Percentiles rank a stretch among this genome's conserved stretches.
phyloP scores from a whole-genome alignment of 1,140 invertebrate genomes.

The Drosophila kurseongensis region DNA sequence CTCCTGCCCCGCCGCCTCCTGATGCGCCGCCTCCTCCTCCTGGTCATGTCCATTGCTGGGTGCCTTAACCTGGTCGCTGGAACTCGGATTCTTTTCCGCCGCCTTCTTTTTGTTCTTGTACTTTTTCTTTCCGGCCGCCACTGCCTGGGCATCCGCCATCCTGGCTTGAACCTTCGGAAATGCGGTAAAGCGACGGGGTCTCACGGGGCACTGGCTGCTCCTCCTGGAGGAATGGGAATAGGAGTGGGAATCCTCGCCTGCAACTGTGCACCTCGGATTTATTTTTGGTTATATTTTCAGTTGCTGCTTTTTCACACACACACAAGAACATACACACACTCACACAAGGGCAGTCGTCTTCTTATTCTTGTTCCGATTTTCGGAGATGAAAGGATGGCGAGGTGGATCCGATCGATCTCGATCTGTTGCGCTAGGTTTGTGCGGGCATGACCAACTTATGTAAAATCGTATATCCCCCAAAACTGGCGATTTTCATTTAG shows the following conservation, averaged over 20 bases:
- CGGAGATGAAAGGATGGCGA: slow-evolving; percentile 15
- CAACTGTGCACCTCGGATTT: slow-evolving; percentile 35
- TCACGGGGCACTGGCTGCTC: neutral
- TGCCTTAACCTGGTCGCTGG: neutral
- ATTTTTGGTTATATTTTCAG: slow-evolving; percentile 82
- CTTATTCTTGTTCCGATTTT: slow-evolving; percentile 15
- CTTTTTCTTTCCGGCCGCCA: slow-evolving; percentile 61
- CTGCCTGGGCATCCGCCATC: slow-evolving; percentile 63
- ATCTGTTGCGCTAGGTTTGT: slow-evolving; percentile 11
- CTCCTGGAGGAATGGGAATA: neutral
- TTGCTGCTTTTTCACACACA: slow-evolving; percentile 77
- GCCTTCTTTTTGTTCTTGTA: slow-evolving; percentile 65
- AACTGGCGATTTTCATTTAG: slow-evolving; percentile 48
- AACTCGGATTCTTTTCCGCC: slow-evolving; percentile 27
- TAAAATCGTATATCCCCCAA: slow-evolving; percentile 52
- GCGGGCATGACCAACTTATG: slow-evolving; percentile 38
- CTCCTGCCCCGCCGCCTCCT: neutral
- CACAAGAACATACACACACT: slow-evolving; percentile 48
- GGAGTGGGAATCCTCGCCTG: slow-evolving; percentile 16
- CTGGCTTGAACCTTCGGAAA: slow-evolving; percentile 9
- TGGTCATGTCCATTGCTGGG: slow-evolving; percentile 51
- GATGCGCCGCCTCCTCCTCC: neutral
- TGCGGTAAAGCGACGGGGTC: neutral
- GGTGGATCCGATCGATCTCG: slow-evolving; percentile 16
- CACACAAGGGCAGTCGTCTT: slow-evolving; percentile 10